Evolutionary conservation across 2,797 vertebrate species (phyloP), one percentile per base, ranked within the genome.

Genomic region (Rhynchonycteris naso): DNA sequence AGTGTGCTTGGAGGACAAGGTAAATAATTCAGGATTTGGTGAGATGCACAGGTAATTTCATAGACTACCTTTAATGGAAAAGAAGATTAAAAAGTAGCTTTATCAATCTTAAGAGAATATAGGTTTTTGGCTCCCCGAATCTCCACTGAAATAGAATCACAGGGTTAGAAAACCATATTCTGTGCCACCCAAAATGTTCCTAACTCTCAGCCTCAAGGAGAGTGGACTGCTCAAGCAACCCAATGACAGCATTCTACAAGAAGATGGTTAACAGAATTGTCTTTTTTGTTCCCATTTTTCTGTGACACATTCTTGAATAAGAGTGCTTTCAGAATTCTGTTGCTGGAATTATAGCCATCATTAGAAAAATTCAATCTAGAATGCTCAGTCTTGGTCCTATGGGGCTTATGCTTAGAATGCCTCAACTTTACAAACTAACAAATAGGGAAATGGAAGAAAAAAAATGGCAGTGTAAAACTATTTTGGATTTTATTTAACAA

Each of bases 361-460:
- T 54, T 68, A 91, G 15, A 21, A 93, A 95, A 93, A 9, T 19
- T 82, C 92, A 81, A 93, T 15, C 4, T 87, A 89, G 86, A 97
- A 65, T 84, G 65, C 0, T 66, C 35, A 9, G 75, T n/a, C 90
- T 88, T 88, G 19, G 0, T 79, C 16, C 11, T 93, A 35, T 4
- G 50, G 18, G 38, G 13, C 69, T 71, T 95, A 15, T 8, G 68
- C 72, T 35, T 5, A 86, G 24, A 47, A 47, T 0, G 2, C 4
- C 43, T 59, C 47, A 58, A 81, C 43, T 92, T 61, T 89, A 52
- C 50, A 95, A 82, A 95, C 1, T 33, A 72, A 33, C 10, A 14
- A 82, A n/a, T 14, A 30, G 43, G 91, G 5, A 66, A 15, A 1
- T 19, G 38, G 2, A 84, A 82, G 61, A 93, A 96, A 96, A 95